A percentile compares a stretch with the other conserved stretches of the same genome.
Conservation (phyloP, 2,888 invertebrate genomes). For the Anthrax anthrax region DNA sequence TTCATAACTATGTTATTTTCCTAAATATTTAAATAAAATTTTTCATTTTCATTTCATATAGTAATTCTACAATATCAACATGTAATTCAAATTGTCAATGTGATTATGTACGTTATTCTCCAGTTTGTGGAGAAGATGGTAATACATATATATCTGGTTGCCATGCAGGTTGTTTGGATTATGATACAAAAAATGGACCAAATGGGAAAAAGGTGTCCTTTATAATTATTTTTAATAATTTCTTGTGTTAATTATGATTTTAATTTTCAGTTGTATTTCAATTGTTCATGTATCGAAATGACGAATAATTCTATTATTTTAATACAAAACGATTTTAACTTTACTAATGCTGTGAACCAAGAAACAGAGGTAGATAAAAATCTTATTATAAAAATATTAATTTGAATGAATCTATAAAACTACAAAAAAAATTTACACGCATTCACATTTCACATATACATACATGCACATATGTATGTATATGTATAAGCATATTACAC, state of each 20-base stretch:
- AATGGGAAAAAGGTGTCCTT: slow-evolving; percentile 35
- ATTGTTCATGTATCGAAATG: slow-evolving; percentile 23
- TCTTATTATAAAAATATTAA: too few species aligned
- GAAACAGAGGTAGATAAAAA: too few species aligned
- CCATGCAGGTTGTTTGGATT: slow-evolving; percentile 54
- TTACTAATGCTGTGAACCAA: too few species aligned
- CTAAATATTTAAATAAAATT: too few species aligned
- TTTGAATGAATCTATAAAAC: too few species aligned
- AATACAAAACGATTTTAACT: too few species aligned
- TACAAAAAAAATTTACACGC: too few species aligned
- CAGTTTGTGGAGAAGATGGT: slow-evolving; percentile 51
- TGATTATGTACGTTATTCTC: slow-evolving; percentile 56
- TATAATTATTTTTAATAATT: background rate
- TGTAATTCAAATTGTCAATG: slow-evolving; percentile 55
- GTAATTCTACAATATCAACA: slow-evolving; percentile 16
- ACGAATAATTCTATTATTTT: too few species aligned
- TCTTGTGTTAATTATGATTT: background rate
- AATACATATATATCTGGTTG: slow-evolving; percentile 64
- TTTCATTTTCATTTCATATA: background rate
- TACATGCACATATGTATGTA: too few species aligned
- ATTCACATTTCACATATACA: too few species aligned
- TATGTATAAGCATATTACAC: too few species aligned
- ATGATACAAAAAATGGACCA: slow-evolving; percentile 26
- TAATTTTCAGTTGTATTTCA: slow-evolving; percentile 21
- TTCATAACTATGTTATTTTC: too few species aligned